Base-by-base conservation (phyloP, 2,888 invertebrate species). In the Orthosia gothica region DNA sequence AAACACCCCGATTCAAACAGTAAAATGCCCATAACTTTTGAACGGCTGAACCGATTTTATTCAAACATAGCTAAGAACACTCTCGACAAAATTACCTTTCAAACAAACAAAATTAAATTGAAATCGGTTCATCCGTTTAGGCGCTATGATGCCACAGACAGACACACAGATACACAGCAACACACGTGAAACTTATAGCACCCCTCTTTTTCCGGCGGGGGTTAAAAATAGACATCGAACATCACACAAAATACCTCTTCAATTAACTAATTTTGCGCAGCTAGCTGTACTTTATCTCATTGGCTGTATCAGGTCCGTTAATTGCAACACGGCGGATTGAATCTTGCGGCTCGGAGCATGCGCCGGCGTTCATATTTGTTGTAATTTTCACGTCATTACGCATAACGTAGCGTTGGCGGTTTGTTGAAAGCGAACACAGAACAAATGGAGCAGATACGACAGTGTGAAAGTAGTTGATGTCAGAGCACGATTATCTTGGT, bases 361-460 rank as follows among this genome's bases (percentile, higher is more conserved):
- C 87, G 82, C 88, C 74, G 65, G 79, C 76, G 87, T 83, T 90
- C 92, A 89, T 92, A 91, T 93, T 92, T 91, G 92, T 92, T 90
- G 94, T 93, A 95, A 95, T 95, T 95, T 95, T 94, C 95, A 94
- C 95, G 93, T 95, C 94, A 94, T 94, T 95, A 94, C 88, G 90
- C 87, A 91, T 93, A 92, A 91, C 90, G 73, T 79, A 83, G 80
- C 91, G 87, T 87, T 88, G 87, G 87, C 84, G 93, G 93, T 92
- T 89, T 90, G 89, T 93, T 94, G 92, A 94, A 94, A 94, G 94
- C 88, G 74, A 83, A 74, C 93, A 94, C 86, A 94, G 95, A 94
- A 84, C 90, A 93, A 84, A 85, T 80, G 67, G 79, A 74, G 67
- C 75, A 85, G 87, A 87, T 82, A 81, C 52, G 82, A 77, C 70